phyloP scores from a whole-genome alignment of 2,888 invertebrate species.

The Agrotis exclamationis region DNA sequence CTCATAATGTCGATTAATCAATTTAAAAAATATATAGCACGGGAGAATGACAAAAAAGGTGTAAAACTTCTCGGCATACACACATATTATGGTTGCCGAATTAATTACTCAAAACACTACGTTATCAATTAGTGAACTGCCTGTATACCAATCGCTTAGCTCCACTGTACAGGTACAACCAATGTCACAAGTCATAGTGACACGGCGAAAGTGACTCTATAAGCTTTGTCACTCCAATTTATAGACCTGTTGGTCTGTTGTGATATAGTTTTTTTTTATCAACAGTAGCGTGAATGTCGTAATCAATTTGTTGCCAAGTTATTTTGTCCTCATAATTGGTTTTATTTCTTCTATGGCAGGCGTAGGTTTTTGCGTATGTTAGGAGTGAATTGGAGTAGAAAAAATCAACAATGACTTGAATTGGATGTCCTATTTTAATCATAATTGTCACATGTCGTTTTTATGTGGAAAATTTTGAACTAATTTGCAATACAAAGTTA shows the following conservation, averaged over 20 bases:
- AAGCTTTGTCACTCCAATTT: slow-evolving; percentile 54
- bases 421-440: neutral
- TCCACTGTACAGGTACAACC: slow-evolving; percentile 24
- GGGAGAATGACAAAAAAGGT: no score
- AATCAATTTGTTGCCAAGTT: slow-evolving; percentile 39
- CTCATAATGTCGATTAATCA: no score
- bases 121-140: neutral
- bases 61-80: no score
- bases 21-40: no score
- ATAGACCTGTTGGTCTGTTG: slow-evolving; percentile 27
- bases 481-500: neutral
- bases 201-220: slow-evolving; percentile 66
- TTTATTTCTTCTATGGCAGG: slow-evolving; percentile 24
- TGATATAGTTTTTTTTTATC: slow-evolving; percentile 48
- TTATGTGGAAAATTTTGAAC: neutral
- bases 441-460: neutral
- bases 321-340: slow-evolving; percentile 35
- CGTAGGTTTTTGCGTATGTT: slow-evolving; percentile 18
- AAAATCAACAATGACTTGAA: neutral
- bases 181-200: slow-evolving; percentile 68
- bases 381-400: neutral
- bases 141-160: slow-evolving; percentile 1
- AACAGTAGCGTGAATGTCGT: slow-evolving; percentile 38
- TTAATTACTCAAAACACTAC: no score
- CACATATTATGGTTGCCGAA: no score